Conservation (phyloP, 2,888 invertebrate genomes). For the Pedicia rivosa region DNA sequence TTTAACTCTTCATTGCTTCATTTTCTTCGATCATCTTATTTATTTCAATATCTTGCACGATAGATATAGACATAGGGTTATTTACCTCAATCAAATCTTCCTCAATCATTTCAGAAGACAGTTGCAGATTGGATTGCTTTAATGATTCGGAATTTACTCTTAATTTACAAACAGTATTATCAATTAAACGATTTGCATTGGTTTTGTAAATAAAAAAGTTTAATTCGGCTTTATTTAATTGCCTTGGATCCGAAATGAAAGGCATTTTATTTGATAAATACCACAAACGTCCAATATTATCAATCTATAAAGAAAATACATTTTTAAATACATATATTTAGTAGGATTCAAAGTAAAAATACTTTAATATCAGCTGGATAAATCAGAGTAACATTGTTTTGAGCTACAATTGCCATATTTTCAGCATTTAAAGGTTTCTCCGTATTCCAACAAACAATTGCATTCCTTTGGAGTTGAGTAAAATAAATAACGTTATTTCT, state of each 20-base stretch:
- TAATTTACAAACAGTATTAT: neutral
- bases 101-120: too few relatives aligned
- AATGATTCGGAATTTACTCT: neutral
- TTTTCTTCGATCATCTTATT: constrained; percentile 13
- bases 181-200: neutral
- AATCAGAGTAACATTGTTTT: constrained; percentile 41
- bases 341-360: too few relatives aligned
- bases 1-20: too few relatives aligned
- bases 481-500: constrained; percentile 45
- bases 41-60: too few relatives aligned
- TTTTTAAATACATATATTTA: too few relatives aligned
- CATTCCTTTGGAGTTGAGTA: constrained; percentile 51
- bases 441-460: constrained; percentile 61
- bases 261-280: neutral
- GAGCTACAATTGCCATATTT: constrained; percentile 40
- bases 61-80: too few relatives aligned
- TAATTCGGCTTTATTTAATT: neutral
- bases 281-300: neutral
- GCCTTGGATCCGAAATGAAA: neutral
- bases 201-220: neutral
- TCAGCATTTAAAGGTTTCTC: constrained; percentile 31
- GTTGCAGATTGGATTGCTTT: too few relatives aligned
- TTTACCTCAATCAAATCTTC: too few relatives aligned
- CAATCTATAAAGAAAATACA: neutral
- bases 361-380: constrained; percentile 53